Evolutionary conservation across 2,888 invertebrate species (phyloP).

Genomic region (Cistogaster globosa): DNA sequence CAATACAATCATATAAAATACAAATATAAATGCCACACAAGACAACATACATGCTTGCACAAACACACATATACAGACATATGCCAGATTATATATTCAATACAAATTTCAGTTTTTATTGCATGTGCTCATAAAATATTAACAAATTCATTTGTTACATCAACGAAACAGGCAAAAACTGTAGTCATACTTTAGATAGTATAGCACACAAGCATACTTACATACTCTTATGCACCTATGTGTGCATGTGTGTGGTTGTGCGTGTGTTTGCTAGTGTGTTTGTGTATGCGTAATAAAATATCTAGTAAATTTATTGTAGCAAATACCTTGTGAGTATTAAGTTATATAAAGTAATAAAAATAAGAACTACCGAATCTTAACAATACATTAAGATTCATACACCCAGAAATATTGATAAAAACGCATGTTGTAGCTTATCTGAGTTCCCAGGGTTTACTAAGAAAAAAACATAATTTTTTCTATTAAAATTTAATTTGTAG

Average conservation of each 20-base stretch:
- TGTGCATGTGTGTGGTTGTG: slow-evolving; percentile 40
- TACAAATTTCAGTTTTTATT: slow-evolving; percentile 74
- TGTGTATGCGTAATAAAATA: slow-evolving; percentile 10
- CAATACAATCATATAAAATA: slow-evolving; percentile 31
- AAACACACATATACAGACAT: too few relatives aligned
- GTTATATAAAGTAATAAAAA: slow-evolving; percentile 18
- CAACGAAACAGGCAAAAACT: slow-evolving; percentile 64
- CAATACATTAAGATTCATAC: background rate
- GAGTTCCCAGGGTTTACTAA: too few relatives aligned
- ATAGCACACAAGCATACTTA: slow-evolving; percentile 2
- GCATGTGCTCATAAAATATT: slow-evolving; percentile 80
- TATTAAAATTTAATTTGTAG: too few relatives aligned
- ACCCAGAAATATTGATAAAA: too few relatives aligned
- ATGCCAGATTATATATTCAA: slow-evolving; percentile 44
- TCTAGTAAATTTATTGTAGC: slow-evolving; percentile 31
- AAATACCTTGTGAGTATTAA: slow-evolving; percentile 40
- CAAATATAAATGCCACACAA: slow-evolving; percentile 25
- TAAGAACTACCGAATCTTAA: background rate
- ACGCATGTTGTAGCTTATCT: too few relatives aligned
- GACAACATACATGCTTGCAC: background rate
- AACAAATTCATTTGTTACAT: slow-evolving; percentile 81
- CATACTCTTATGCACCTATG: slow-evolving; percentile 5
- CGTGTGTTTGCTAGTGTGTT: background rate
- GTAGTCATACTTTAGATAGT: slow-evolving; percentile 23
- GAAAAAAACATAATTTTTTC: too few relatives aligned